Base-by-base conservation (phyloP, 2,113 vertebrate species). In the Glaucomys volans region DNA sequence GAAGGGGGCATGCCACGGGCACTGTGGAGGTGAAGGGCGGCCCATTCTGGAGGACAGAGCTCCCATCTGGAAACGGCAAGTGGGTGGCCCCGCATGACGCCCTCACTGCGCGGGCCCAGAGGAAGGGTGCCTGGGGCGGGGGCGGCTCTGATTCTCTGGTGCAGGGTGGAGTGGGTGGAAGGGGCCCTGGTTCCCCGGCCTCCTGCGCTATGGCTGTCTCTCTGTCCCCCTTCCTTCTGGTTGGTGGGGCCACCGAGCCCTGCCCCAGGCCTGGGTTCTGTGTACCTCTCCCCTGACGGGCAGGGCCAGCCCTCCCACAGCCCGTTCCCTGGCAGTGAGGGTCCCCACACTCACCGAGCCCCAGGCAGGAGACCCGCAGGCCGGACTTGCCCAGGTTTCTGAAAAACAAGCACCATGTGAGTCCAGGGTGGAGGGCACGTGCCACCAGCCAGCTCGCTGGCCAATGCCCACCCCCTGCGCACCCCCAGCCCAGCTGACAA, bases 361-460 rank as follows among this genome's bases (percentile, higher is more conserved):
- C 99, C 72, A 99, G 99, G 98, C 99, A 99, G 98, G 99, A 99
- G 92, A 99, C 99, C 16, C 99, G 99, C 97, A 99, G 98, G 94
- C 99, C 99, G 0, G 99, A 99, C 98, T 99, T 99, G 80, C 99
- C 99, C 37, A 99, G 99, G 98, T 99, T 99, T 99, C 99, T 99
- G 98, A 90, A 99, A 98, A 98, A 98, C 64, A 98, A 83, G 89
- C 0, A 30, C 4, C 0, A 81, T 16, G 20, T 97, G 44, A 97
- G 83, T 35, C 24, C 74, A 54, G 2, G 1, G 80, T 1, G 9
- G 3, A 0, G 13, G 2, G 10, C 24, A 22, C 74, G 16, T 1
- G 81, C 57, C 1, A 5, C 28, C 11, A 17, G 76, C 24, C n/a
- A 35, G 50, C 28, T 9, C 0, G 1, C 30, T 10, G 2, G 5